These are phyloP conservation scores for Typhlichthys subterraneus DNA, from an alignment of 2,797 vertebrate species.

Conservation along the genomic window DNA sequence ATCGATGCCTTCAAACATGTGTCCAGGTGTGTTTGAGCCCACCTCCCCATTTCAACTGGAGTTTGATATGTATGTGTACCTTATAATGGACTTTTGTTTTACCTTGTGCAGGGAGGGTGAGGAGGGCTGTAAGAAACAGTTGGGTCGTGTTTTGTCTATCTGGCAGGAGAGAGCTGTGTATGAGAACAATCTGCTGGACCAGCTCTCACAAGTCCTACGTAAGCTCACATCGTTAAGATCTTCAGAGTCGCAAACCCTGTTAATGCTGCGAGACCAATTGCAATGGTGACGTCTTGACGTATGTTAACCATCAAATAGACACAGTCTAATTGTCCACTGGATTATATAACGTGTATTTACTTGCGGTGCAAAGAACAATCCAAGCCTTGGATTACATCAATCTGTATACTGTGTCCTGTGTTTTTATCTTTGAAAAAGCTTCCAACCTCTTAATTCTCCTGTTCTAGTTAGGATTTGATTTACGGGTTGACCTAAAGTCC, in stretches of 20 bases:
- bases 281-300: too few species aligned
- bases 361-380: too few species aligned
- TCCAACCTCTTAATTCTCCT: too few species aligned
- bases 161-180: constrained; percentile 98
- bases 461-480: too few species aligned
- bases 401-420: too few species aligned
- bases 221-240: constrained; percentile 64
- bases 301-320: too few species aligned
- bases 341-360: too few species aligned
- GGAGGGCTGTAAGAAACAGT: constrained; percentile 94
- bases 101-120: constrained; percentile 86
- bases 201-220: constrained; percentile 92
- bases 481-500: too few species aligned
- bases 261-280: too few species aligned
- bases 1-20: constrained; percentile 97
- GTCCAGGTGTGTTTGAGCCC: constrained; percentile 79
- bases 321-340: too few species aligned
- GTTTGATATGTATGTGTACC: neutral
- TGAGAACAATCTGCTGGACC: constrained; percentile 91
- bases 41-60: neutral
- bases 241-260: neutral
- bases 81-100: neutral
- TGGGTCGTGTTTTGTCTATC: constrained; percentile 93
- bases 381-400: too few species aligned
- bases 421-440: too few species aligned